Conservation (phyloP, 2,888 invertebrate genomes). For the Smittia sp. region DNA sequence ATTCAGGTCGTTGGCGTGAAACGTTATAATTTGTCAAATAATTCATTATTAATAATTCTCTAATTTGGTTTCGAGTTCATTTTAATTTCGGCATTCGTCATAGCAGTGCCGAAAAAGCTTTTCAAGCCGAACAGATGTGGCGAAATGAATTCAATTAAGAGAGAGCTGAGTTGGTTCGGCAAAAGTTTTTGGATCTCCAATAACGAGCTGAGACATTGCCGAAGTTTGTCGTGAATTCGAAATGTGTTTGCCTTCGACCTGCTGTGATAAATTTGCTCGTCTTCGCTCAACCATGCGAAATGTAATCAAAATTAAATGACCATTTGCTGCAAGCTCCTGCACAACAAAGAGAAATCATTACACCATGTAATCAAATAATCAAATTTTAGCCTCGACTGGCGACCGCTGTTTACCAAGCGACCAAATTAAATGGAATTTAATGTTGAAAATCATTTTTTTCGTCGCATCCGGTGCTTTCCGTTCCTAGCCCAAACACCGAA, state of each 20-base stretch:
- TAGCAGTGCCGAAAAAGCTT: not conserved
- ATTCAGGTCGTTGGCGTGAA: not conserved
- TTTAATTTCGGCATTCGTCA: not conserved
- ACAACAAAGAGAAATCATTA: slow-evolving; percentile 31
- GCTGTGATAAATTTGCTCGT: too few species aligned
- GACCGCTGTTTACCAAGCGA: slow-evolving; percentile 17
- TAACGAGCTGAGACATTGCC: too few species aligned
- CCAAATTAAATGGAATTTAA: too few species aligned
- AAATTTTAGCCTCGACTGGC: slow-evolving; percentile 25
- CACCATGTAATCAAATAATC: slow-evolving; percentile 40
- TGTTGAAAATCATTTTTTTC: too few species aligned
- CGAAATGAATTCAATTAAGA: slow-evolving; percentile 11
- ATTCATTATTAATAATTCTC: slow-evolving; percentile 17
- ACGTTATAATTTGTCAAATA: slow-evolving; percentile 21
- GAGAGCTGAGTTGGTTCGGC: not conserved
- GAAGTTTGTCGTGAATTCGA: too few species aligned
- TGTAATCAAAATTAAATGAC: slow-evolving; percentile 26
- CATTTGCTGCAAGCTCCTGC: not conserved
- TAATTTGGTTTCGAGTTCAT: slow-evolving; percentile 8
- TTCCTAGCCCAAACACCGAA: not conserved
- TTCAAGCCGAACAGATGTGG: slow-evolving; percentile 11
- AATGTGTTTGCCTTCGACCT: too few species aligned
- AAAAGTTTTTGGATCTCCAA: not conserved
- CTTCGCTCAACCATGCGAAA: not conserved
- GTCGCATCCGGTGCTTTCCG: slow-evolving; percentile 21